Evolutionary conservation across 2,888 invertebrate genomes (phyloP).

Genomic region (Pomacea canaliculata): DNA sequence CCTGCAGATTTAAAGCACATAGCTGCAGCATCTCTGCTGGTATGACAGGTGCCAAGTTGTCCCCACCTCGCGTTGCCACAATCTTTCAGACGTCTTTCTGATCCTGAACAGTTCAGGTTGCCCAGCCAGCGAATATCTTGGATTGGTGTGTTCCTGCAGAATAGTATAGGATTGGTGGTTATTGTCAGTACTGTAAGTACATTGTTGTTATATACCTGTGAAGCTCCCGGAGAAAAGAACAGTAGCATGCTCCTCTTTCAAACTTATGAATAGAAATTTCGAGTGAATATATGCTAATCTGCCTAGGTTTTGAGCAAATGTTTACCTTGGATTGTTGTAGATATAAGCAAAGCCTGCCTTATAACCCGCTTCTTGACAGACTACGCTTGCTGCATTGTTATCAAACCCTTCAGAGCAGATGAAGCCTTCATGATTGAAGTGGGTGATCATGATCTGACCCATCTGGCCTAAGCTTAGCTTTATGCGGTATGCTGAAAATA

Average conservation of each 20-base stretch:
- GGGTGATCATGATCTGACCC: conserved; percentile 42
- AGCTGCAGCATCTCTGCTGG: conserved; percentile 44
- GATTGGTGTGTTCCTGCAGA: not conserved
- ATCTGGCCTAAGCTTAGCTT: conserved; percentile 31
- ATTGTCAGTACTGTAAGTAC: no score
- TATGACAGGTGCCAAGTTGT: conserved; percentile 39
- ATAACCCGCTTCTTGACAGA: conserved; percentile 48
- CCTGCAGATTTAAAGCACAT: conserved; percentile 45
- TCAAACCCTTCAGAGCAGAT: conserved; percentile 50
- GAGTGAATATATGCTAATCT: no score
- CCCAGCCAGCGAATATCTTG: conserved; percentile 45
- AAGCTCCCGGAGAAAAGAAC: no score
- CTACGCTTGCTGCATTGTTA: conserved; percentile 44
- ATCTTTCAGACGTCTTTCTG: conserved; percentile 37
- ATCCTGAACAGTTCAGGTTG: conserved; percentile 48
- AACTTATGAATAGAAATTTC: no score
- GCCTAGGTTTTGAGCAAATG: no score
- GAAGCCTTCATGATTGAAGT: conserved; percentile 44
- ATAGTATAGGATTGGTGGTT: no score
- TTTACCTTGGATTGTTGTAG: conserved; percentile 1
- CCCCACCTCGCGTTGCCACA: conserved; percentile 43
- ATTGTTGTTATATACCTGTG: no score
- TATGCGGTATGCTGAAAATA: conserved; percentile 34
- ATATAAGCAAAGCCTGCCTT: conserved; percentile 39
- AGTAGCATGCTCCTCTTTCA: no score